These are phyloP conservation scores for Nomada goodeniana DNA, from an alignment of 2,888 invertebrate genomes.

Conservation along the genomic window DNA sequence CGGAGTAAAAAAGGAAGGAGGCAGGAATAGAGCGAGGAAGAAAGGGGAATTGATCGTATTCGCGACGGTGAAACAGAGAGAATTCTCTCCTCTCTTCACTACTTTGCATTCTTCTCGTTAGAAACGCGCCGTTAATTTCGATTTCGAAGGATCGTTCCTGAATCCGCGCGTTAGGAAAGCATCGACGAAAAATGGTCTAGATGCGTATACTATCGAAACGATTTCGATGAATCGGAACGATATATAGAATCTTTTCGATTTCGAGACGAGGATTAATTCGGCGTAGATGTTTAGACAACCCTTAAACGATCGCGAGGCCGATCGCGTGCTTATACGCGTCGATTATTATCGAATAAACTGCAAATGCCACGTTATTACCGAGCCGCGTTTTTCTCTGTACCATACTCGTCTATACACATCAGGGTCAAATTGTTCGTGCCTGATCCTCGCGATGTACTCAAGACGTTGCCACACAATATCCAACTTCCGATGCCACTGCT, in stretches of 20 bases:
- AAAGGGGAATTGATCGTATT: constrained; percentile 57
- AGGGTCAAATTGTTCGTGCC: constrained; percentile 43
- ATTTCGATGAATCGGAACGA: background rate
- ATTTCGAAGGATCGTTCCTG: background rate
- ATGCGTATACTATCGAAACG: background rate
- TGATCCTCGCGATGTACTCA: constrained; percentile 34
- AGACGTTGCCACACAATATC: constrained; percentile 35
- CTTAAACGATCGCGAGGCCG: constrained; percentile 43
- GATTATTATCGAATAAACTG: constrained; percentile 57
- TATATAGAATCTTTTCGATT: constrained; percentile 3
- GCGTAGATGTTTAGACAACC: constrained; percentile 20
- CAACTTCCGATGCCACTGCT: constrained; percentile 46
- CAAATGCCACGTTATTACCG: constrained; percentile 55
- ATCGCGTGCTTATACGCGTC: constrained; percentile 46
- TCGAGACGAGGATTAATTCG: background rate
- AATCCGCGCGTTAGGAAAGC: background rate
- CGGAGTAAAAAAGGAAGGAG: constrained; percentile 45
- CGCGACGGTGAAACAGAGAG: constrained; percentile 50
- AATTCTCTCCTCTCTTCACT: constrained; percentile 1
- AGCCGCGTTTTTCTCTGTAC: constrained; percentile 43
- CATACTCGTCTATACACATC: constrained; percentile 25
- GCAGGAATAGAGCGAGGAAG: constrained; percentile 41
- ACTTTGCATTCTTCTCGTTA: constrained; percentile 36
- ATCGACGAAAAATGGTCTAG: background rate
- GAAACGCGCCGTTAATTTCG: constrained; percentile 37